phyloP scores from a whole-genome alignment of 2,797 vertebrate genomes.

The Tangara arthus region DNA sequence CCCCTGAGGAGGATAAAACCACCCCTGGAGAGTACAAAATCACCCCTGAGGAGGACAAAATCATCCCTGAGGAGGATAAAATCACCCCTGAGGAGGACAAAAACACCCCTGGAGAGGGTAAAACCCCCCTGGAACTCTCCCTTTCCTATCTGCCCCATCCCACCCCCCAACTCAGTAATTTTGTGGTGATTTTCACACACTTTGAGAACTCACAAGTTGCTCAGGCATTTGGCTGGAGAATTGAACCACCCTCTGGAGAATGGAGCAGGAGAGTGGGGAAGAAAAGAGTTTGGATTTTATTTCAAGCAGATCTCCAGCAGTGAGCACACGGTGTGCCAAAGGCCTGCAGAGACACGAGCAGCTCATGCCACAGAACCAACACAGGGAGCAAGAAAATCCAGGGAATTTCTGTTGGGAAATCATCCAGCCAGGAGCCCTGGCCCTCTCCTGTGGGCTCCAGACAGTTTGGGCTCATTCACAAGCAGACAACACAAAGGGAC shows the following conservation, averaged over 20 bases:
- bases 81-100: background rate
- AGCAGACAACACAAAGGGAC: background rate
- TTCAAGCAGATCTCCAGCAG: background rate
- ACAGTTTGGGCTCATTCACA: background rate
- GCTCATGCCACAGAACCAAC: background rate
- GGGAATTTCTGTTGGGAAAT: background rate
- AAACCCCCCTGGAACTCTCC: background rate
- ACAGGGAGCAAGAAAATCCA: background rate
- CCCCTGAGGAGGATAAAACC: background rate
- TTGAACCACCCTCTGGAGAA: background rate
- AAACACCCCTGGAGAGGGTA: background rate
- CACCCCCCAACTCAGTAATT: fast-evolving
- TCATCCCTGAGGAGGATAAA: no score
- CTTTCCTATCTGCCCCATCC: background rate
- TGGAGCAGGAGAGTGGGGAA: background rate
- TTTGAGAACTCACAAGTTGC: background rate
- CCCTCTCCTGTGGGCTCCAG: background rate
- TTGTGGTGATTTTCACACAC: background rate
- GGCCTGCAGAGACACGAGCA: background rate
- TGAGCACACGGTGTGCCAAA: fast-evolving
- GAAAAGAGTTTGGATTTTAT: background rate
- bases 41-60: no score
- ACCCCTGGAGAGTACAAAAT: background rate
- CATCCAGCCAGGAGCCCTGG: background rate
- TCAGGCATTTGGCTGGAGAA: background rate